Conservation (phyloP, 2,113 vertebrate species). For the Pithys albifrons region DNA sequence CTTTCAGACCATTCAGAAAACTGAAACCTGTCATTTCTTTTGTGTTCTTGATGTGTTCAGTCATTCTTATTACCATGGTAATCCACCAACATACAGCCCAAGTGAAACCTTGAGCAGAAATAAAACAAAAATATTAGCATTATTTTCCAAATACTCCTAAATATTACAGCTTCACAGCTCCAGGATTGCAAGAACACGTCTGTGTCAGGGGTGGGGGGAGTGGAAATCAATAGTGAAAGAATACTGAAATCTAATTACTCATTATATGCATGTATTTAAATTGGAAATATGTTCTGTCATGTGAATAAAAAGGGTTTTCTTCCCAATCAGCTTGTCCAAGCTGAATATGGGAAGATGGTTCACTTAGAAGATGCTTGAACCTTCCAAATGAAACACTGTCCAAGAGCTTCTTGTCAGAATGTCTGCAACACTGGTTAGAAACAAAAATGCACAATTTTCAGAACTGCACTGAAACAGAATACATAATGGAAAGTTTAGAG, state of each 20-base stretch:
- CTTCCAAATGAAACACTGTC: background rate
- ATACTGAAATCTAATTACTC: background rate
- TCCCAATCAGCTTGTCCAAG: background rate
- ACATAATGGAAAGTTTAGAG: background rate
- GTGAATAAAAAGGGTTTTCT: background rate
- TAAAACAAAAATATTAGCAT: background rate
- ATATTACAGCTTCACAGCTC: background rate
- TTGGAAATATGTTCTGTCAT: background rate
- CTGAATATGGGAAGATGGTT: background rate
- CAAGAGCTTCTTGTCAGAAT: background rate
- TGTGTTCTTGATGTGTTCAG: background rate
- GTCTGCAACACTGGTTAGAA: background rate
- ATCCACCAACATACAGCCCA: background rate
- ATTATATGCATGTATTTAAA: background rate
- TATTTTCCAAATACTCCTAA: background rate
- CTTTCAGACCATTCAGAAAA: background rate
- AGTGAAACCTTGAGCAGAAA: background rate
- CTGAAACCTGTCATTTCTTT: background rate
- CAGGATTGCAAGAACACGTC: background rate
- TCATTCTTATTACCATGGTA: background rate
- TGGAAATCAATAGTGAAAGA: background rate
- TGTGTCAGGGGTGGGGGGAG: background rate
- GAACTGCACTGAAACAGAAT: background rate
- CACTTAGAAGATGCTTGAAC: background rate
- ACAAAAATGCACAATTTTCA: background rate